Evolutionary conservation across 2,888 invertebrate species (phyloP).

Genomic region (Taphrorychus bicolor): DNA sequence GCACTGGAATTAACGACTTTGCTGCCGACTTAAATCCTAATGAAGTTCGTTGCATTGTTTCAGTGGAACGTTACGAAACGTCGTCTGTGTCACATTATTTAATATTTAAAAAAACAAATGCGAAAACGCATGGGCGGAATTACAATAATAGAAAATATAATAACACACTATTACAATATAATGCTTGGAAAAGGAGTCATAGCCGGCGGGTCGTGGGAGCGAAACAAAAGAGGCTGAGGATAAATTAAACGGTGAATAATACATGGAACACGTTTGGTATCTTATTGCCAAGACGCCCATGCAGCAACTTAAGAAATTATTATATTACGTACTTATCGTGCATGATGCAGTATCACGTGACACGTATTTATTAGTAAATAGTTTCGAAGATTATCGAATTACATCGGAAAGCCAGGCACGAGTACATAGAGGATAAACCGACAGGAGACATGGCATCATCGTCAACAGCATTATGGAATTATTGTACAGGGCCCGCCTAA

Average conservation of each 20-base stretch:
- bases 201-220: conserved; percentile 33
- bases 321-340: conserved; percentile 13
- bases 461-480: conserved; percentile 58
- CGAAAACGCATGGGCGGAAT: conserved; percentile 31
- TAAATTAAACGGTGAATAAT: conserved; percentile 48
- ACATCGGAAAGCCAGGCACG: not conserved
- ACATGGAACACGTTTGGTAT: conserved; percentile 33
- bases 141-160: conserved; percentile 38
- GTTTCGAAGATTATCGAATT: conserved; percentile 19
- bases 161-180: conserved; percentile 29
- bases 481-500: conserved; percentile 59
- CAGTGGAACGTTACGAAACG: not conserved
- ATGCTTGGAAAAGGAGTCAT: conserved; percentile 33
- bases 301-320: conserved; percentile 6
- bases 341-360: not conserved
- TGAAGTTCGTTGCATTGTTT: not conserved
- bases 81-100: not conserved
- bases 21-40: conserved; percentile 2
- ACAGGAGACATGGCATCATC: conserved; percentile 49
- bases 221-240: conserved; percentile 41
- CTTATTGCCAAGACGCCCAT: conserved; percentile 10
- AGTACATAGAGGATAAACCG: conserved; percentile 20
- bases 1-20: conserved; percentile 17
- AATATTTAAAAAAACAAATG: conserved; percentile 2
- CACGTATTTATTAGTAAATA: not conserved